Base-by-base conservation (phyloP, 2,113 vertebrate genomes). In the Drymodes brunneopygia region DNA sequence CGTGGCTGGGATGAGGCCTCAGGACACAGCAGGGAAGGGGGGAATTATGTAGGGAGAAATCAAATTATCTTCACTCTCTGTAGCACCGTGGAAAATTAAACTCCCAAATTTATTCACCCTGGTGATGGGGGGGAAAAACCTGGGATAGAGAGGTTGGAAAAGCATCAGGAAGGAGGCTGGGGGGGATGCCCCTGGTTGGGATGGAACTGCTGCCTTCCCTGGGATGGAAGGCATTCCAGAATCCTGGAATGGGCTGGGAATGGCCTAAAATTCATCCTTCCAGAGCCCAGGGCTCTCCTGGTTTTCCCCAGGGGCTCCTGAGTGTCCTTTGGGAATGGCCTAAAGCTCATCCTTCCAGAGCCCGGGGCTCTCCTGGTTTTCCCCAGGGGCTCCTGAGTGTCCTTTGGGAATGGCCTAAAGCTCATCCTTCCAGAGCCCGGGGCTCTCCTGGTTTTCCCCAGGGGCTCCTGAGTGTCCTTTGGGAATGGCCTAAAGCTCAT, bases 31-130 rank as follows among this genome's bases (percentile, higher is more conserved):
- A 12, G 51, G 36, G 28, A 58, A n/a, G 5, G 15, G 28, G 6
- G 2, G 24, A 28, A 38, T 29, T 0, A 0, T n/a, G 15, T 2
- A 12, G 60, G 53, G 22, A 53, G 18, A n/a, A 74, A 60, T 45
- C 7, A 21, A 17, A 67, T 53, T 5, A 5, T 74, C 28, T 14
- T 45, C 27, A 3, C 27, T n/a, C 22, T 33, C 29, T 8, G 20
- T 3, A 15, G 31, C 29, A 4, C 57, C 12, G 0, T 9, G 47
- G 54, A 7, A 60, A 25, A 66, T 38, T 2, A 5, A 60, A 17
- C 5, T 28, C 28, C 14, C 20, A 1, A 3, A 9, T 36, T 88
- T 38, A 11, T 58, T 20, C 58, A 17, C 18, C 4, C 2, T 33
- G 75, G 12, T 7, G 60, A 18, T 51, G 67, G 31, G n/a, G 20